These are phyloP conservation scores for Entomobrya multifasciata DNA, from an alignment of 2,888 invertebrate species.

Conservation along the genomic window DNA sequence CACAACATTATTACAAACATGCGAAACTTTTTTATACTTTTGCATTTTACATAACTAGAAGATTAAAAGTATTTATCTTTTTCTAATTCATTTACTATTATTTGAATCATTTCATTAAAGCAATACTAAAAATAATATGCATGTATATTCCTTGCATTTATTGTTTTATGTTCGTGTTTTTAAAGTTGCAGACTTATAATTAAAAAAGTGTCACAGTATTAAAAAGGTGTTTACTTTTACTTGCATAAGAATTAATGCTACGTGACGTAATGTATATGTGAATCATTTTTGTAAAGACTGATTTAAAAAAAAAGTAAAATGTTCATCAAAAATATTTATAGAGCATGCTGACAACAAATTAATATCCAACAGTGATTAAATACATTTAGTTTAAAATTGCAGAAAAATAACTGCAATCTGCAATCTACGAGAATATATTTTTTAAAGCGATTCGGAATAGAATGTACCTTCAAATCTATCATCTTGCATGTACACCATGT, in stretches of 20 bases:
- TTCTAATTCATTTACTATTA: no score
- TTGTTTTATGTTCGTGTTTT: neutral
- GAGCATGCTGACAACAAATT: slow-evolving; percentile 29
- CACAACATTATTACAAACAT: neutral
- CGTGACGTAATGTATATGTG: no score
- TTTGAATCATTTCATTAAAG: no score
- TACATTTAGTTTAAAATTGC: neutral
- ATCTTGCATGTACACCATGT: slow-evolving; percentile 80
- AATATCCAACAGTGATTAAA: neutral
- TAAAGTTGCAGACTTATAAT: neutral
- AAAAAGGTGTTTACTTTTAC: neutral
- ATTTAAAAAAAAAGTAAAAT: slow-evolving; percentile 6
- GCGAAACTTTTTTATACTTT: neutral
- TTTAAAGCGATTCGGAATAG: slow-evolving; percentile 56
- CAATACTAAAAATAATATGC: neutral
- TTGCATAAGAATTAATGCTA: neutral
- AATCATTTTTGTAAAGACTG: no score
- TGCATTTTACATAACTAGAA: no score
- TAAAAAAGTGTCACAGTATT: neutral
- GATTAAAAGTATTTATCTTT: no score
- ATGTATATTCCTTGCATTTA: neutral
- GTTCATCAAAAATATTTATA: neutral
- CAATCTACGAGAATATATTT: no score
- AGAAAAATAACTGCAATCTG: slow-evolving; percentile 30
- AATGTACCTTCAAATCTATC: slow-evolving; percentile 79